These are phyloP conservation scores for Botrylloides violaceus DNA, from an alignment of 23 tunicate species.

Conservation along the genomic window DNA sequence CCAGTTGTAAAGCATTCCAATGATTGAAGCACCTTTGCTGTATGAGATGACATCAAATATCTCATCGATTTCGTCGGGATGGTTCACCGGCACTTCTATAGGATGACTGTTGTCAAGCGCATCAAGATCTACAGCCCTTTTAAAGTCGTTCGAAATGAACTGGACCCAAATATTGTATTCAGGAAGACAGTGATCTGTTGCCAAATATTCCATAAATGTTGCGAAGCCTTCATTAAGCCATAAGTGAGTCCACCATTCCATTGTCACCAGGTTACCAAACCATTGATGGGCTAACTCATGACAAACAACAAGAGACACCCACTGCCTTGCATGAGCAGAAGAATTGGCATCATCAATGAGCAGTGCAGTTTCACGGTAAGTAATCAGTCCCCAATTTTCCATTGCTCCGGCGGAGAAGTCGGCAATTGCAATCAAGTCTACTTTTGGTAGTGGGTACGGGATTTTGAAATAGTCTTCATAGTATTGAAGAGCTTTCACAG, in stretches of 20 bases:
- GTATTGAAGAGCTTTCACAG: constrained; percentile 56
- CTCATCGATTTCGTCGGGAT: constrained; percentile 96
- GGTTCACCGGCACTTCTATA: constrained; percentile 94
- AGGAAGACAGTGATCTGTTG: constrained; percentile 89
- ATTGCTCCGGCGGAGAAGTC: constrained; percentile 95
- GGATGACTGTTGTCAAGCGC: constrained; percentile 96
- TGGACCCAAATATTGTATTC: constrained; percentile 90
- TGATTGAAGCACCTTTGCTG: constrained; percentile 97
- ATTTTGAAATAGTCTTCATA: constrained; percentile 90
- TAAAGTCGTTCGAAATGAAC: constrained; percentile 72
- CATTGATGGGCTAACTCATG: constrained; percentile 99
- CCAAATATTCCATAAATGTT: constrained; percentile 93
- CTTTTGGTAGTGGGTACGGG: constrained; percentile 86
- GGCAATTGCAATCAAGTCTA: constrained; percentile 96
- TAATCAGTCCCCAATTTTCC: constrained; percentile 99
- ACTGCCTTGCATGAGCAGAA: constrained; percentile 80
- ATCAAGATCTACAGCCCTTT: constrained; percentile 87
- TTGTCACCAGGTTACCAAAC: constrained; percentile 99
- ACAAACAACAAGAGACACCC: constrained; percentile 92
- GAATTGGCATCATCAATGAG: constrained; percentile 74
- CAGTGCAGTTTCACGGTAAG: constrained; percentile 92
- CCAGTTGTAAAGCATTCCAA: constrained; percentile 96
- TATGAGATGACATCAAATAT: constrained; percentile 96
- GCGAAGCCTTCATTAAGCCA: constrained; percentile 99
- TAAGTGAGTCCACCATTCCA: constrained; percentile 99